These are phyloP conservation scores for Oscheius sp. DNA, from an alignment of 2,888 invertebrate genomes.

Conservation along the genomic window DNA sequence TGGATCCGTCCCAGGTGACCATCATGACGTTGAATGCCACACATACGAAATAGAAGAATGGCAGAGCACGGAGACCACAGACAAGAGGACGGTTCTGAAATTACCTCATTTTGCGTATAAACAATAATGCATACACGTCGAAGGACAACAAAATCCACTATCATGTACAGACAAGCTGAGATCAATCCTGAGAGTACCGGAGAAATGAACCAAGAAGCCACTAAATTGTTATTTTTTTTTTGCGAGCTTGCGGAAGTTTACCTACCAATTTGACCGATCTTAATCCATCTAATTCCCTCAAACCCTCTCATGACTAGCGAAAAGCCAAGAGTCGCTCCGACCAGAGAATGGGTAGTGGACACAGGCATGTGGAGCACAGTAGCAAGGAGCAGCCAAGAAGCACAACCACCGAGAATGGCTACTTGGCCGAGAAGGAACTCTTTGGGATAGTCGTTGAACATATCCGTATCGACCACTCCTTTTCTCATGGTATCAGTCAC, in stretches of 20 bases:
- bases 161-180: conserved; percentile 84
- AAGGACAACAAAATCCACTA: conserved; percentile 84
- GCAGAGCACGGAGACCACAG: conserved; percentile 86
- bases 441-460: conserved; percentile 85
- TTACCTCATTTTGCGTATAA: not conserved
- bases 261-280: conserved; percentile 81
- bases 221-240: conserved; percentile 73
- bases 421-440: conserved; percentile 88
- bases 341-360: conserved; percentile 97
- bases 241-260: not conserved
- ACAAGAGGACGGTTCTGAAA: conserved; percentile 55
- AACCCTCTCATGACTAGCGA: conserved; percentile 90
- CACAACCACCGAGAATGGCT: conserved; percentile 81
- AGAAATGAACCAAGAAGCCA: conserved; percentile 95
- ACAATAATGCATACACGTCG: conserved; percentile 39
- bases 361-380: conserved; percentile 94
- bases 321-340: conserved; percentile 96
- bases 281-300: conserved; percentile 85
- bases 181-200: conserved; percentile 90
- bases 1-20: conserved; percentile 90
- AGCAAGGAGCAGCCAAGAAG: conserved; percentile 90
- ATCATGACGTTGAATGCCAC: conserved; percentile 91
- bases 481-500: conserved; percentile 98
- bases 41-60: conserved; percentile 91
- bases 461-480: conserved; percentile 88